Evolutionary conservation across 92 coral and sea anemone species (phyloP).

Genomic region (Anthopleura xanthogrammica): DNA sequence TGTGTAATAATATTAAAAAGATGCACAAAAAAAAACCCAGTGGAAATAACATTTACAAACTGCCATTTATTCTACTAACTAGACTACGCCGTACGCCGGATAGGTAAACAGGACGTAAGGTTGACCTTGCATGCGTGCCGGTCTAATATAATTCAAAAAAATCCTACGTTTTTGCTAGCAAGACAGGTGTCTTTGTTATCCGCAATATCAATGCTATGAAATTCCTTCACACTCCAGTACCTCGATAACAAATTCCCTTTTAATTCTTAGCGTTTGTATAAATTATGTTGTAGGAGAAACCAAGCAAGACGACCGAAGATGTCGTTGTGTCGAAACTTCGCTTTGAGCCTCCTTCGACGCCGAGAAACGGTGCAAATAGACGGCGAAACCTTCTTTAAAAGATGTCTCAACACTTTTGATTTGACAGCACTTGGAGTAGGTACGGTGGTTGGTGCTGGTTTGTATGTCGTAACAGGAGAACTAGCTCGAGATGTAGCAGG

Average conservation of each 20-base stretch:
- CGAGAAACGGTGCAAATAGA: slow-evolving; percentile 34
- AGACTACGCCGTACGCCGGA: too few relatives aligned
- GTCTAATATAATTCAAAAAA: too few relatives aligned
- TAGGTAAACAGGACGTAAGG: too few relatives aligned
- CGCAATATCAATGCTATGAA: background rate
- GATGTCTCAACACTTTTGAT: slow-evolving; percentile 58
- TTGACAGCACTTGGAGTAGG: slow-evolving; percentile 62
- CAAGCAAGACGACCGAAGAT: background rate
- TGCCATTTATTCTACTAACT: too few relatives aligned
- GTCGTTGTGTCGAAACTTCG: slow-evolving; percentile 20
- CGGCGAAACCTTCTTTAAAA: slow-evolving; percentile 44
- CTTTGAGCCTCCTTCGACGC: slow-evolving; percentile 42
- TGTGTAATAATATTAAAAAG: too few relatives aligned
- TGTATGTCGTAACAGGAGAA: slow-evolving; percentile 74
- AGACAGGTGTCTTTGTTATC: too few relatives aligned
- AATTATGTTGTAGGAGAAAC: background rate
- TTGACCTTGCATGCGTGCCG: too few relatives aligned
- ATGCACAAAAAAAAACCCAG: too few relatives aligned
- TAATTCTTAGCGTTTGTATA: background rate
- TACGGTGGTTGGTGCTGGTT: slow-evolving; percentile 66
- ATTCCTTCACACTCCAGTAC: background rate
- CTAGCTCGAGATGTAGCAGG: slow-evolving; percentile 74
- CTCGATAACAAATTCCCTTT: background rate
- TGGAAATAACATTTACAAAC: too few relatives aligned
- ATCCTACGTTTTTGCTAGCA: too few relatives aligned